Evolutionary conservation across 2,113 vertebrate genomes (phyloP), one percentile per base, ranked within the genome.

Genomic region (Asarcornis scutulata): DNA sequence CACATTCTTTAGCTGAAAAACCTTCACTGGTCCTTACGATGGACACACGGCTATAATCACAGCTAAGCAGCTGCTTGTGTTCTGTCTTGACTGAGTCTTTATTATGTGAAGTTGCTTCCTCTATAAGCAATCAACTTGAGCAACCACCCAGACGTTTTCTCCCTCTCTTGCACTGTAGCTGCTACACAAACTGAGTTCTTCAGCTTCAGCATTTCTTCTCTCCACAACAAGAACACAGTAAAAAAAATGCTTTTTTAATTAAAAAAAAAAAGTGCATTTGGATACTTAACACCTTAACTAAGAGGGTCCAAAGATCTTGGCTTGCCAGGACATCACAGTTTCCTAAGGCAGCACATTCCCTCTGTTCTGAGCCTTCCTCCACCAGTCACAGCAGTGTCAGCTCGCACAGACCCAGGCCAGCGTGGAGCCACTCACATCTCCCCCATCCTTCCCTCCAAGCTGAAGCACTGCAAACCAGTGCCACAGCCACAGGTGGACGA

Each of bases 41-140:
- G 73, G 90, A 72, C 73, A 80, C 29, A n/a, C 4, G 86, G 83
- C 56, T 72, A 3, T n/a, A 88, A 88, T 86, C 75, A 88, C 85
- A 67, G 95, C 68, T 68, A 64, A 91, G 85, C 90, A 93, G 91
- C 89, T 94, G 91, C 91, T 80, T 34, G 46, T 63, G 94, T 76
- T 95, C 82, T 46, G 21, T 88, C 75, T 91, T 67, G 25, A 89
- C 79, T 96, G 84, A 48, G 55, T 69, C 50, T 67, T 75, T 58
- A 55, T 71, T 64, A 50, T 46, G 34, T 5, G 60, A 96, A 91
- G 52, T 79, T 74, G 55, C 56, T 90, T 92, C 75, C 83, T 83
- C 90, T 9, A 46, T 18, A 86, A 91, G 79, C 88, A 90, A 95
- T 88, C 79, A 94, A 63, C 78, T 40, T 83, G 50, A 82, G 66